A percentile compares a stretch with the other conserved stretches of the same genome.
These are phyloP conservation scores for Trachops cirrhosus DNA, from an alignment of 2,797 vertebrate genomes.

Conservation along the genomic window DNA sequence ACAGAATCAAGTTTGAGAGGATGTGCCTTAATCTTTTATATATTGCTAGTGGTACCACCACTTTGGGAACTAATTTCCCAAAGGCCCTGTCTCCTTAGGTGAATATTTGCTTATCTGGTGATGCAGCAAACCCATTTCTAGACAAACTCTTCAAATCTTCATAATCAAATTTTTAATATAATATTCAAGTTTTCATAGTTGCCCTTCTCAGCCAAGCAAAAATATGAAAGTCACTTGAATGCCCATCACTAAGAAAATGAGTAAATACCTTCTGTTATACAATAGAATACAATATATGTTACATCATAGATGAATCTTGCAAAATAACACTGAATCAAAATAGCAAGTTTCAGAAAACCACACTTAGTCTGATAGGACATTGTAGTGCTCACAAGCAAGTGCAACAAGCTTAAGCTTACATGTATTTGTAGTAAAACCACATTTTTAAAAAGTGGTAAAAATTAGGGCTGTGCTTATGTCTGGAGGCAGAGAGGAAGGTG, in stretches of 20 bases:
- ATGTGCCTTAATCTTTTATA: not conserved
- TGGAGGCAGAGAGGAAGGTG: not conserved
- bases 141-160: not conserved
- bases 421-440: not conserved
- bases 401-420: not conserved
- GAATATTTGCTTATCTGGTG: not conserved
- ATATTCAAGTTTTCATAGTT: constrained; percentile 23
- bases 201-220: not conserved
- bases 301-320: not conserved
- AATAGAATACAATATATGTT: not conserved
- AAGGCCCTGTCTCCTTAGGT: not conserved
- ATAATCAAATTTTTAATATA: too few species aligned
- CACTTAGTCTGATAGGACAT: not conserved
- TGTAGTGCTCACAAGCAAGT: not conserved
- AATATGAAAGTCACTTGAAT: not conserved
- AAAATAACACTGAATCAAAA: not conserved
- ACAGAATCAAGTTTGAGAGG: not conserved
- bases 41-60: not conserved
- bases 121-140: not conserved
- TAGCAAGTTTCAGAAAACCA: not conserved
- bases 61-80: constrained; percentile 14
- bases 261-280: not conserved
- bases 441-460: not conserved
- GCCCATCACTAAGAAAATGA: not conserved
- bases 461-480: not conserved